Base-by-base conservation (phyloP, 2,888 invertebrate genomes). In the Drosophila ezoana region DNA sequence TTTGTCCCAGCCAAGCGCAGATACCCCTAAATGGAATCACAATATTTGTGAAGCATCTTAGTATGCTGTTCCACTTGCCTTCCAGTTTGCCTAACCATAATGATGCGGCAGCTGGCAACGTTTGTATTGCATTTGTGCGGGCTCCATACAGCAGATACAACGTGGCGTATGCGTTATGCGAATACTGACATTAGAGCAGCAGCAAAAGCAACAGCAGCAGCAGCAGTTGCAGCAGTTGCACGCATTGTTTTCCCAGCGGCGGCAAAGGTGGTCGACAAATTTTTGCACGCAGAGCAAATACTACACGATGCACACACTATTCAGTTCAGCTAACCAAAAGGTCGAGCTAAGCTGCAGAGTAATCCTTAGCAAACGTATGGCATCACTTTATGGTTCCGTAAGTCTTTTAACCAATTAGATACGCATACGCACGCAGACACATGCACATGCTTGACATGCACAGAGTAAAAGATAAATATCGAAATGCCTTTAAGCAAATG, bases 1-100 rank as follows among this genome's bases (percentile, higher is more conserved):
- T n/a, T 73, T 43, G 13, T n/a, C 40, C 18, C 20, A 53, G 8
- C 6, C 43, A 20, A 16, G 33, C 38, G 41, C 33, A 45, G 14
- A 47, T 32, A 14, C 18, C 45, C 44, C 48, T 58, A 78, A 79
- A 77, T 81, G 72, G 72, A 79, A 81, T 73, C 67, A 72, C 59
- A 81, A 82, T 81, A 81, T 82, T 82, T 81, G 70, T 52, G 8
- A 54, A 72, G 62, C 66, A 69, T 48, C 59, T 63, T 48, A 52
- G 62, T 52, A 63, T 35, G 44, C 16, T 74, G 53, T 49, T 65
- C 45, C 63, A 56, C 60, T 53, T 57, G 60, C 33, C 62, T 18
- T 23, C 28, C 35, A 35, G 18, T 13, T 64, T 35, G 44, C 38
- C 43, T 43, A 51, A 37, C 45, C 49, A 59, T 56, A 64, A 49